Evolutionary conservation across 1,140 invertebrate genomes (phyloP), one percentile per base, ranked within the genome.

Genomic region (Gonioctena quinquepunctata): DNA sequence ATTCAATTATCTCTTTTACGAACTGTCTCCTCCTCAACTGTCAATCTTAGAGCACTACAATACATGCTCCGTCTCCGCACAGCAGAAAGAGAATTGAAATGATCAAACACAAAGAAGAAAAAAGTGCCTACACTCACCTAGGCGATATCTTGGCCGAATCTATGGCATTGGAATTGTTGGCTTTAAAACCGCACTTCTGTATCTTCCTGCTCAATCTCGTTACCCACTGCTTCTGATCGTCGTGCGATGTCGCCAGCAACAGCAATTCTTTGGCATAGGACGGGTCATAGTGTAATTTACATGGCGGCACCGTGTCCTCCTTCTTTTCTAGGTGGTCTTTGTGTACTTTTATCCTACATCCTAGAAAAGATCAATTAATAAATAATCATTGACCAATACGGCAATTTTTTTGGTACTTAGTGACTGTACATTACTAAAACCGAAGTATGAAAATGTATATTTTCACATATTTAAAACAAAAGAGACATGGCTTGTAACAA

Each of bases 281-380:
- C 54, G 94, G 93, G 87, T 98, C 96, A 77, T 94, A 95, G 81
- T 97, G 95, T 50, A 98, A 89, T 86, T 97, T 96, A 84, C 94
- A 96, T 26, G 94, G 93, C 59, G 94, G 93, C 80, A 96, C 89
- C 25, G 89, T 87, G 79, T 92, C 89, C 82, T 94, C 92, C 81
- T 95, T 94, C 79, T 92, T 90, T 79, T 91, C 90, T 79, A 96
- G 89, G 89, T 99, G 96, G 81, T 99, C 96, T 84, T 94, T 93
- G 84, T 99, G 97, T 74, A 98, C 92, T 87, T 98, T 98, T 77
- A 96, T 93, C 79, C 94, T 92, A 86, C 97, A 99, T 76, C 95
- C 96, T 96, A 79, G n/a, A 84, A 78, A 57, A 62, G 21, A 42
- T 7, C 19, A 19, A 42, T 19, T 13, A 3, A 23, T 19, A 3